These are phyloP conservation scores for Heliothis virescens DNA, from an alignment of 1,140 invertebrate species.

Conservation along the genomic window DNA sequence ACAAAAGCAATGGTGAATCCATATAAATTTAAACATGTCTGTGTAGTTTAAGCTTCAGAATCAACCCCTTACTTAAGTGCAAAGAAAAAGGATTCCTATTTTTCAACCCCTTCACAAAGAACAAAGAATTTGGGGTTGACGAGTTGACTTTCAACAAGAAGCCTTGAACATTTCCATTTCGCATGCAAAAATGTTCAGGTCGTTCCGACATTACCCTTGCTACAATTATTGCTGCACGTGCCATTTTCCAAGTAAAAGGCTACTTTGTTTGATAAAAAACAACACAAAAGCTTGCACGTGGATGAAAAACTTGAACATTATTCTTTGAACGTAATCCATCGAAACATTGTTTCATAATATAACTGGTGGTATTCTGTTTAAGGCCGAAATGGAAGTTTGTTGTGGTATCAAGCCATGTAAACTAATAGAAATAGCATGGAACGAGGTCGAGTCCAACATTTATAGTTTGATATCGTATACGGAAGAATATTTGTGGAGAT, in stretches of 20 bases:
- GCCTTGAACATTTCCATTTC: not conserved
- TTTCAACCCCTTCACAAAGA: no score
- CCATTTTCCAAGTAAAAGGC: not conserved
- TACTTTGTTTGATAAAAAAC: conserved; percentile 20
- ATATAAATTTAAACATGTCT: no score
- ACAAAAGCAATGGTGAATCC: no score
- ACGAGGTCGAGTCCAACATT: not conserved
- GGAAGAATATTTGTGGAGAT: conserved; percentile 11
- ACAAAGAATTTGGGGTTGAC: no score
- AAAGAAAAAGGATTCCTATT: no score
- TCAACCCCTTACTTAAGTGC: no score
- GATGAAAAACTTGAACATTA: not conserved
- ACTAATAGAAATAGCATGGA: conserved; percentile 4
- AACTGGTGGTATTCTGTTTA: not conserved
- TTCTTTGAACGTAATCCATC: not conserved
- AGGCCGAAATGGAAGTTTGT: not conserved
- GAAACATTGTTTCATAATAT: not conserved
- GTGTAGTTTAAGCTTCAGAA: no score
- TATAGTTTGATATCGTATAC: conserved; percentile 34
- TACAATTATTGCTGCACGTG: conserved; percentile 6
- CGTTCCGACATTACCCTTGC: not conserved
- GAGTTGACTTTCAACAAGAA: no score
- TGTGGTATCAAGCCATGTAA: conserved; percentile 5
- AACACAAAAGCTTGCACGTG: conserved; percentile 8
- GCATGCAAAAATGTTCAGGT: not conserved